A percentile compares a stretch with the other conserved stretches of the same genome.
These are phyloP conservation scores for Pyrochroa serraticornis DNA, from an alignment of 2,888 invertebrate species.

Conservation along the genomic window DNA sequence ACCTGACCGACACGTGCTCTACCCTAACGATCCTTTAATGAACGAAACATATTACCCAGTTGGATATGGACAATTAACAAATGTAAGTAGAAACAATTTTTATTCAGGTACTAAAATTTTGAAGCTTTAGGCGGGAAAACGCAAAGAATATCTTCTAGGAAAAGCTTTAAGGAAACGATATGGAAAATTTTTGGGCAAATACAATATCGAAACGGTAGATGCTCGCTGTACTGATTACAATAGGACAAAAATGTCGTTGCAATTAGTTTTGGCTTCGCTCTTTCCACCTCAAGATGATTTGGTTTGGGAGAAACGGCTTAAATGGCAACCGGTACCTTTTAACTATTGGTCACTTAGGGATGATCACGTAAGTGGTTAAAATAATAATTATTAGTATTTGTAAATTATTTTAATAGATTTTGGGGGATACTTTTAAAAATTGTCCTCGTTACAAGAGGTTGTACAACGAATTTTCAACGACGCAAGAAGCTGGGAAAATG, in stretches of 20 bases:
- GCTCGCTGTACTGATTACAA: constrained; percentile 73
- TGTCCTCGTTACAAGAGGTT: constrained; percentile 37
- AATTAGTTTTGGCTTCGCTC: constrained; percentile 70
- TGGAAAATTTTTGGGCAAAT: constrained; percentile 64
- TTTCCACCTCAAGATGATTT: constrained; percentile 65
- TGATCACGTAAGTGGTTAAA: constrained; percentile 39
- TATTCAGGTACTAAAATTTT: not conserved
- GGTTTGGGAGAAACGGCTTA: constrained; percentile 60
- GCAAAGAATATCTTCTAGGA: constrained; percentile 64
- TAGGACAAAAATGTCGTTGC: constrained; percentile 74
- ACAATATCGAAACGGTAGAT: constrained; percentile 62
- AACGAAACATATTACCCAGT: constrained; percentile 60
- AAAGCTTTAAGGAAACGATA: constrained; percentile 68
- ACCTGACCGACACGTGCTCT: constrained; percentile 38
- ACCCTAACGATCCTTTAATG: constrained; percentile 59
- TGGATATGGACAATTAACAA: constrained; percentile 63
- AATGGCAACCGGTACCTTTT: constrained; percentile 49
- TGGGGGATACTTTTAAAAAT: constrained; percentile 40
- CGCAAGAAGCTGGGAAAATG: constrained; percentile 33
- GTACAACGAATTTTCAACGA: constrained; percentile 36
- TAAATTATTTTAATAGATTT: constrained; percentile 31
- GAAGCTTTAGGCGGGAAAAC: constrained; percentile 47
- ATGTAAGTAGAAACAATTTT: constrained; percentile 50
- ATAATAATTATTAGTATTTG: not conserved
- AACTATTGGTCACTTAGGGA: constrained; percentile 38